These are phyloP conservation scores for Drosophila kambysellisi DNA, from an alignment of 2,888 invertebrate genomes.

Conservation along the genomic window DNA sequence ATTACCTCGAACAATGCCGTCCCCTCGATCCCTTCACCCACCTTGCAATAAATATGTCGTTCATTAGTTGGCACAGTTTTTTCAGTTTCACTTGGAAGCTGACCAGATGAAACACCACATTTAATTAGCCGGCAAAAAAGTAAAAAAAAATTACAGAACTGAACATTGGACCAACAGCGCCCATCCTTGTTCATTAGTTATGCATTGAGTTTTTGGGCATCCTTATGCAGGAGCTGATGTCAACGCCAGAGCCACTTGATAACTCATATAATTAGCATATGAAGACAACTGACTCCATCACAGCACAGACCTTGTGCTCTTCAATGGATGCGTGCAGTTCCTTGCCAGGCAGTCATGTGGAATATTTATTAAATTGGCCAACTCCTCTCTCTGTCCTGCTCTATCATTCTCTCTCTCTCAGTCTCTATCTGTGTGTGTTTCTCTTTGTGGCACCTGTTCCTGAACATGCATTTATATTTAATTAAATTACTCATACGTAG, in stretches of 20 bases:
- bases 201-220: conserved; percentile 67
- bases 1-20: conserved; percentile 24
- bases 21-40: conserved; percentile 2
- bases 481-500: conserved; percentile 31
- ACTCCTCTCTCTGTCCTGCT: neutral
- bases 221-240: conserved; percentile 13
- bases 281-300: conserved; percentile 56
- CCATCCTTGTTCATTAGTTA: conserved; percentile 60
- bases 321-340: conserved; percentile 11
- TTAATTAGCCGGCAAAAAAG: conserved; percentile 61
- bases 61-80: conserved; percentile 18
- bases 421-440: neutral
- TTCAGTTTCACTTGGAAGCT: conserved; percentile 43
- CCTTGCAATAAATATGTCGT: conserved; percentile 14
- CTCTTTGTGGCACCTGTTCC: neutral
- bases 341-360: conserved; percentile 44
- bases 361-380: conserved; percentile 50
- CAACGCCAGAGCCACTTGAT: conserved; percentile 61
- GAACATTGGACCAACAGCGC: neutral
- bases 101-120: conserved; percentile 57
- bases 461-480: conserved; percentile 39
- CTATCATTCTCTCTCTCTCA: neutral
- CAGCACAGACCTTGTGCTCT: conserved; percentile 30
- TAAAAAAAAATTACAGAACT: neutral
- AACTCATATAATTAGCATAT: conserved; percentile 73